Evolutionary conservation across 2,113 vertebrate species (phyloP).

Genomic region (Hippolais icterina): DNA sequence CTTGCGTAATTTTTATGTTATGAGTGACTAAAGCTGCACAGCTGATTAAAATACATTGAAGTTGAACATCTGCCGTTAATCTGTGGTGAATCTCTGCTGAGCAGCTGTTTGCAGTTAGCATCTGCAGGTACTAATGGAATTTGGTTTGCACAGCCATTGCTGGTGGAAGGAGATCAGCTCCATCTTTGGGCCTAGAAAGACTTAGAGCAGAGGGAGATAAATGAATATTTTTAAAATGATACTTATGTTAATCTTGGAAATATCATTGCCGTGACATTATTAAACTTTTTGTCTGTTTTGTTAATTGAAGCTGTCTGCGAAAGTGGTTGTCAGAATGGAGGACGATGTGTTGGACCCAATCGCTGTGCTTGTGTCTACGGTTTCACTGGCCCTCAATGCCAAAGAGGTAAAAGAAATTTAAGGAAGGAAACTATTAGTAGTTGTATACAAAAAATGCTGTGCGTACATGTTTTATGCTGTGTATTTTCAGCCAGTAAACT

Average conservation of each 20-base stretch:
- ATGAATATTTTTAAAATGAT: accelerated
- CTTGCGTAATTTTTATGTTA: not conserved
- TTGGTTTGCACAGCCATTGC: not conserved
- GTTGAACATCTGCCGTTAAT: not conserved
- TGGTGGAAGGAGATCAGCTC: not conserved
- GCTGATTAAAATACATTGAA: not conserved
- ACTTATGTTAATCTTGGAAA: accelerated
- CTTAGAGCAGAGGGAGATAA: not conserved
- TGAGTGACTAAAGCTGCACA: not conserved
- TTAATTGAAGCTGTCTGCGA: slow-evolving; percentile 74
- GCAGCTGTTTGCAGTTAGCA: not conserved
- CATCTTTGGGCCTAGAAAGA: not conserved
- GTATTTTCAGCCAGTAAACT: not conserved
- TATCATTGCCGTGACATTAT: not conserved
- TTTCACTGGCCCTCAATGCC: slow-evolving; percentile 80
- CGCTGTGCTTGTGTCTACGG: slow-evolving; percentile 79
- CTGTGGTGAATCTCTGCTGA: not conserved
- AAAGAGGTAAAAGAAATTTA: slow-evolving; percentile 74
- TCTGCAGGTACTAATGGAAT: not conserved
- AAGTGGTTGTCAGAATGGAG: slow-evolving; percentile 76
- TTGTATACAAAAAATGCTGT: not conserved
- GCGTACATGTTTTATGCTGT: not conserved
- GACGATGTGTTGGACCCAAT: slow-evolving; percentile 77
- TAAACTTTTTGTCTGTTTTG: not conserved
- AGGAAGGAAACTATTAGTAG: not conserved